phyloP scores from a whole-genome alignment of 2,797 vertebrate species.

The Gorsachius magnificus region DNA sequence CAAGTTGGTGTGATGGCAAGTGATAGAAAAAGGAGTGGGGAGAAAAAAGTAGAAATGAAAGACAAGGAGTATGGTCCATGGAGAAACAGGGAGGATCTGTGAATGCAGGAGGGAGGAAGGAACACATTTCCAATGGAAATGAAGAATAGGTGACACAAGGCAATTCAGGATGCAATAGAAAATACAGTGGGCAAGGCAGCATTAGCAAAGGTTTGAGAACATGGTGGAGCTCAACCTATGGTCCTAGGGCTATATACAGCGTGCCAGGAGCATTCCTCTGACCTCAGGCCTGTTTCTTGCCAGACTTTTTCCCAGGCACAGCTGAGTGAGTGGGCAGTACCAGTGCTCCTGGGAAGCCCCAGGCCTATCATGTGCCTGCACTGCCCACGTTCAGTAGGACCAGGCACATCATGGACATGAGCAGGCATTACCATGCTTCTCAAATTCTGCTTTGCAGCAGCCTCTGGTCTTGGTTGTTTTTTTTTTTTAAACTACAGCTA shows the following conservation, averaged over 20 bases:
- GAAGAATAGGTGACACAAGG: neutral
- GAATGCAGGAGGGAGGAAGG: neutral
- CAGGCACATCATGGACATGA: neutral
- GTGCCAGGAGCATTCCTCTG: neutral
- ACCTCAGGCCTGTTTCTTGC: neutral
- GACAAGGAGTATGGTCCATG: neutral
- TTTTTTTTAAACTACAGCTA: neutral
- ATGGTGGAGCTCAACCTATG: neutral
- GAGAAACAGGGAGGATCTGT: neutral
- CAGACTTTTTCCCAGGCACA: neutral
- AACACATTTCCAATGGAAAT: neutral
- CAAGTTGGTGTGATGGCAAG: neutral
- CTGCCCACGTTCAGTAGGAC: neutral
- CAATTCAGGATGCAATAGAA: neutral
- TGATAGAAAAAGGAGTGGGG: neutral
- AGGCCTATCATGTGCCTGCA: neutral
- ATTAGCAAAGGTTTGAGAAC: neutral
- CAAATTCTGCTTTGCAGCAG: neutral
- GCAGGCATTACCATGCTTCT: neutral
- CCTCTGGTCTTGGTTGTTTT: neutral
- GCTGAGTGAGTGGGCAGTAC: neutral
- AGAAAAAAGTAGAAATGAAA: neutral
- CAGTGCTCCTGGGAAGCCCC: neutral
- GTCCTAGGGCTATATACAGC: neutral
- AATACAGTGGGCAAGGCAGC: neutral